These are phyloP conservation scores for Esox masquinongy DNA, from an alignment of 2,797 vertebrate species.

Conservation along the genomic window DNA sequence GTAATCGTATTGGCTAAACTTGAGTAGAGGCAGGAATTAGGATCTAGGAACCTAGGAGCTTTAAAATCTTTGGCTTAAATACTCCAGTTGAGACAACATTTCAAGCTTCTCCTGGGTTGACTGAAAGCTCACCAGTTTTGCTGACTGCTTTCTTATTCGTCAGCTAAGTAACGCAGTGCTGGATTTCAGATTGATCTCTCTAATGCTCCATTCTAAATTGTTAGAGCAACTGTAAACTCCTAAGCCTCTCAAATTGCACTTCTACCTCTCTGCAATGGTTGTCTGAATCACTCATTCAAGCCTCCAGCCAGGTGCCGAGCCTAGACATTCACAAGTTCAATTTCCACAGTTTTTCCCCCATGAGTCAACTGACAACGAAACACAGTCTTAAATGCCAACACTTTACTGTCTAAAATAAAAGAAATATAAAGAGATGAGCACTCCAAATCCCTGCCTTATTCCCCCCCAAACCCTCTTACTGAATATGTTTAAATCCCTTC, in stretches of 20 bases:
- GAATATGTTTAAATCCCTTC: conserved; percentile 35
- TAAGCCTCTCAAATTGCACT: background rate
- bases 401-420: conserved; percentile 6
- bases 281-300: conserved; percentile 8
- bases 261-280: conserved; percentile 2
- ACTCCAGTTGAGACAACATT: background rate
- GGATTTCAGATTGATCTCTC: background rate
- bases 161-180: background rate
- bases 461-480: background rate
- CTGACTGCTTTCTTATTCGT: background rate
- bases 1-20: background rate
- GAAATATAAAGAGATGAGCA: background rate
- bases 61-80: background rate
- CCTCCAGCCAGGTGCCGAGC: conserved; percentile 5
- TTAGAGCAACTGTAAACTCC: background rate
- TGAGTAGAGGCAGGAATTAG: background rate
- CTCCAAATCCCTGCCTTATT: too few species aligned
- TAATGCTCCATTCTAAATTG: conserved; percentile 1
- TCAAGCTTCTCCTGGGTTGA: background rate
- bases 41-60: background rate
- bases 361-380: conserved; percentile 20
- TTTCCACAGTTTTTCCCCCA: conserved; percentile 23
- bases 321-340: background rate
- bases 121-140: background rate
- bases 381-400: conserved; percentile 36